phyloP scores from a whole-genome alignment of 2,113 vertebrate genomes.

The Ornithorhynchus anatinus region DNA sequence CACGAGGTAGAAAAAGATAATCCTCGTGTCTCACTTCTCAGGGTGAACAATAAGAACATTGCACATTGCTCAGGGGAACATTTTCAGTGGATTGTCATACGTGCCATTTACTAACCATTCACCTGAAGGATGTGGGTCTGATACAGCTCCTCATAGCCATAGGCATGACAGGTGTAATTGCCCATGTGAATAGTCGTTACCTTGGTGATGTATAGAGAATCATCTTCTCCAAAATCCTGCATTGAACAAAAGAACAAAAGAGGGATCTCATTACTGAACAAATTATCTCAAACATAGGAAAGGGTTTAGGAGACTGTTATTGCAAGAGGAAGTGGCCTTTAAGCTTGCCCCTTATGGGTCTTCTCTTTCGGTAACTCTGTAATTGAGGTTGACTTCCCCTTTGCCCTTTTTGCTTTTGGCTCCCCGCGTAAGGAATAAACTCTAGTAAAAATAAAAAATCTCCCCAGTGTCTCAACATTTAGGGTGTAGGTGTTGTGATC shows the following conservation, averaged over 20 bases:
- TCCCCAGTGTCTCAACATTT: no score
- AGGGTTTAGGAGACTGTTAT: neutral
- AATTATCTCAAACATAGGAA: slow-evolving; percentile 1
- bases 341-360: no score
- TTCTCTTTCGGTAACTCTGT: no score
- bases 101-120: slow-evolving; percentile 95
- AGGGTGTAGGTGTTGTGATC: no score
- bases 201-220: slow-evolving; percentile 96
- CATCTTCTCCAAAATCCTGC: slow-evolving; percentile 95
- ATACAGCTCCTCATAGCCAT: slow-evolving; percentile 89
- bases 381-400: no score
- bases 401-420: no score
- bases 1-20: no score
- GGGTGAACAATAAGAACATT: slow-evolving; percentile 4
- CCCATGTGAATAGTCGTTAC: slow-evolving; percentile 98
- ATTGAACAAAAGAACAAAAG: slow-evolving; percentile 43
- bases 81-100: slow-evolving; percentile 63
- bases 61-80: slow-evolving; percentile 1
- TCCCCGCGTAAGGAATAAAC: no score
- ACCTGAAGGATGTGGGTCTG: slow-evolving; percentile 99
- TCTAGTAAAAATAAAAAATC: no score
- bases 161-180: slow-evolving; percentile 95
- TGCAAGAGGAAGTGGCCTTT: no score
- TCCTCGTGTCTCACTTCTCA: no score
- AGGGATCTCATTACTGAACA: slow-evolving; percentile 6